phyloP scores from a whole-genome alignment of 1,140 invertebrate genomes.

The Polypedilum pembai region DNA sequence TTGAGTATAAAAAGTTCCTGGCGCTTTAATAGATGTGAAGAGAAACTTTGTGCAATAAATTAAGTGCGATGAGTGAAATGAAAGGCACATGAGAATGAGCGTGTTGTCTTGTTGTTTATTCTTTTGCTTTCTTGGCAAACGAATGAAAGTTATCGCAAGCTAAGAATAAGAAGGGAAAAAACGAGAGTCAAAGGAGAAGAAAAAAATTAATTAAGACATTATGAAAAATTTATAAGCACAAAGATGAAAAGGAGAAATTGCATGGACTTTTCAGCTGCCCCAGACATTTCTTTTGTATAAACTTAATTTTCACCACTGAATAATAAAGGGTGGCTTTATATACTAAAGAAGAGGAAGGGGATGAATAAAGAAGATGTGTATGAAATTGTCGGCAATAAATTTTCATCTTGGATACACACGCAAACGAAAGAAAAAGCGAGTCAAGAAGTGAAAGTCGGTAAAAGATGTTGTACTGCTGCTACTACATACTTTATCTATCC shows the following conservation, averaged over 20 bases:
- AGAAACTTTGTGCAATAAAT: conserved; percentile 13
- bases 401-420: conserved; percentile 22
- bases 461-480: background rate
- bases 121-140: background rate
- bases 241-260: background rate
- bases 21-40: background rate
- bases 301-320: too few species aligned
- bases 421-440: background rate
- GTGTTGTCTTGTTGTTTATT: background rate
- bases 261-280: background rate
- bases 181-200: background rate
- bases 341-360: too few species aligned
- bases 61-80: conserved; percentile 14
- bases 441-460: background rate
- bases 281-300: background rate
- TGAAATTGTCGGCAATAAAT: conserved; percentile 24
- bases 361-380: background rate
- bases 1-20: background rate
- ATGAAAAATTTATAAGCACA: conserved; percentile 14
- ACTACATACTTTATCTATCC: background rate
- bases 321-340: too few species aligned
- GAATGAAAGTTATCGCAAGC: background rate
- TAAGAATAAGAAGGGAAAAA: background rate
- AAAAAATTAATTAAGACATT: conserved; percentile 27
- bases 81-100: conserved; percentile 3